phyloP scores from a whole-genome alignment of 23 tunicate species.

The Trididemnum nubilum region DNA sequence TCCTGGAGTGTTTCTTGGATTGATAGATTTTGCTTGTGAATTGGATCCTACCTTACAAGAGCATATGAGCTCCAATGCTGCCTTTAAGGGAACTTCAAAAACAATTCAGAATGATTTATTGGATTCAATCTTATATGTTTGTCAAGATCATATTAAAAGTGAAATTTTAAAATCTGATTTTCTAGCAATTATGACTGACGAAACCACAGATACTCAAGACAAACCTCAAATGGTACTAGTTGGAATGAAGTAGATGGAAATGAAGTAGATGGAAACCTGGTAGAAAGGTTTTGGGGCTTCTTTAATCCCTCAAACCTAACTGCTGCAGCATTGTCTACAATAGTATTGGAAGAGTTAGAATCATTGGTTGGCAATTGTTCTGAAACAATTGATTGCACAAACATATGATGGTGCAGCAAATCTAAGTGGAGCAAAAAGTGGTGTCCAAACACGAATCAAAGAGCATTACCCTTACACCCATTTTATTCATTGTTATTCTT shows the following conservation, averaged over 20 bases:
- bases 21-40: neutral
- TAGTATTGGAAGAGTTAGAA: constrained; percentile 7
- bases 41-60: neutral
- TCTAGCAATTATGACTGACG: constrained; percentile 20
- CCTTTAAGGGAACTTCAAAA: constrained; percentile 8
- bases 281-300: constrained; percentile 13
- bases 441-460: constrained; percentile 22
- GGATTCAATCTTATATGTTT: neutral
- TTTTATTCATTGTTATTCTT: neutral
- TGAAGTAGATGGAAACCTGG: neutral
- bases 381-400: constrained; percentile 18
- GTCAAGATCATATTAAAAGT: neutral
- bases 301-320: constrained; percentile 25
- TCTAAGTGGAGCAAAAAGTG: neutral
- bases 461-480: neutral
- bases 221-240: constrained; percentile 1
- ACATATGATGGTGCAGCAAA: constrained; percentile 17
- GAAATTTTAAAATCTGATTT: neutral
- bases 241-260: neutral
- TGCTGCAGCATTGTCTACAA: constrained; percentile 1
- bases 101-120: constrained; percentile 4
- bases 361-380: neutral
- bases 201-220: constrained; percentile 23
- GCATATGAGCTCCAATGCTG: constrained; percentile 4
- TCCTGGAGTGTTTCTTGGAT: constrained; percentile 15